phyloP scores from a whole-genome alignment of 2,113 vertebrate genomes.

The Gasterosteus aculeatus region DNA sequence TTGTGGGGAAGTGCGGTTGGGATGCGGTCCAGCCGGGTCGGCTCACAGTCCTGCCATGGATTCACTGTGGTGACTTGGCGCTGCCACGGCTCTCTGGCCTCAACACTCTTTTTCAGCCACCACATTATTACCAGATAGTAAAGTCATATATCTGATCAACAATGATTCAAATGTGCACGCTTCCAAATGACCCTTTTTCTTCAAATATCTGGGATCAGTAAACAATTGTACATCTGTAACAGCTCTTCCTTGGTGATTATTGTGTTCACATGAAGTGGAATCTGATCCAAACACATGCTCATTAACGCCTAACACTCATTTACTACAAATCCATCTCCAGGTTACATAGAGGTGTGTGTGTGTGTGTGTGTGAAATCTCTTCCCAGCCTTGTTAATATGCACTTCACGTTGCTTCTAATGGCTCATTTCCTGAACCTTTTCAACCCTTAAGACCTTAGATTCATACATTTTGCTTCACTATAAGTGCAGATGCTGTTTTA shows the following conservation, averaged over 20 bases:
- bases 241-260: not conserved
- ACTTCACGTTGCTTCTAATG: conserved; percentile 17
- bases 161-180: not conserved
- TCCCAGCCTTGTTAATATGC: not conserved
- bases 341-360: not conserved
- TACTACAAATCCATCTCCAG: not conserved
- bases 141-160: conserved; percentile 7
- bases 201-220: not conserved
- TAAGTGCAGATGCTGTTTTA: conserved; percentile 30
- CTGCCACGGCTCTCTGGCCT: conserved; percentile 11
- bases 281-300: conserved; percentile 9
- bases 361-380: not conserved
- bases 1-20: conserved; percentile 1
- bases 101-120: not conserved
- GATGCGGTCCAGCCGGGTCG: conserved; percentile 15
- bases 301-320: not conserved
- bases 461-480: conserved; percentile 45
- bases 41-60: not conserved
- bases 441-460: conserved; percentile 5
- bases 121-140: not conserved
- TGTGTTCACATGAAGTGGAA: not conserved
- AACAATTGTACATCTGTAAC: not conserved
- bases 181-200: not conserved
- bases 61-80: conserved; percentile 12
- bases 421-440: conserved; percentile 28